Conservation (phyloP, 2,797 vertebrate species). For the Hydrophis major region DNA sequence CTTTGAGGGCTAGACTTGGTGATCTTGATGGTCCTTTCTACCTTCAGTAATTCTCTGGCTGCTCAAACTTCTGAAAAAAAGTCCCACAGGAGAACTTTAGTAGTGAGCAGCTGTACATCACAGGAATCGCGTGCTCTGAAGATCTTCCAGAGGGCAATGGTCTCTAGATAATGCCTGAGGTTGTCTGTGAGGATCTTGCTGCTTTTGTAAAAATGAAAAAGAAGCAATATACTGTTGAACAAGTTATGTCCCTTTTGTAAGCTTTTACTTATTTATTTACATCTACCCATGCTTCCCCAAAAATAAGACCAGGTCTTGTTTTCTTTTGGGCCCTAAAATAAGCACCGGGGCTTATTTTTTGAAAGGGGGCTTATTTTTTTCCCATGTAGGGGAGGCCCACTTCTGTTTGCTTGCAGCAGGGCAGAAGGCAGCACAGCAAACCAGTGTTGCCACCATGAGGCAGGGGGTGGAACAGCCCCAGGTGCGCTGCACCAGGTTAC, state of each 20-base stretch:
- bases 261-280: neutral
- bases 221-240: neutral
- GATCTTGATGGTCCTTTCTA: neutral
- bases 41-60: neutral
- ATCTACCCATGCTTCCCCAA: too few species aligned
- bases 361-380: too few species aligned
- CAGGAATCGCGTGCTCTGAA: neutral
- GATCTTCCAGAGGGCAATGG: neutral
- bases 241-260: neutral
- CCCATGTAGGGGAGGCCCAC: too few species aligned
- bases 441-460: too few species aligned
- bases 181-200: neutral
- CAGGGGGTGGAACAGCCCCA: too few species aligned
- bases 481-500: too few species aligned
- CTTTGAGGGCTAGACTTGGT: neutral
- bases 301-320: neutral
- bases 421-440: too few species aligned
- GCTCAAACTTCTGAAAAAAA: neutral
- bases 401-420: too few species aligned
- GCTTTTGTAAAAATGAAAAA: neutral
- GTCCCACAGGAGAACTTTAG: neutral
- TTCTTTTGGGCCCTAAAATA: too few species aligned
- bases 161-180: neutral
- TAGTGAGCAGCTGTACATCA: neutral
- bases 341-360: too few species aligned